phyloP scores from a whole-genome alignment of 2,888 invertebrate genomes.

The Athrips mouffetella region DNA sequence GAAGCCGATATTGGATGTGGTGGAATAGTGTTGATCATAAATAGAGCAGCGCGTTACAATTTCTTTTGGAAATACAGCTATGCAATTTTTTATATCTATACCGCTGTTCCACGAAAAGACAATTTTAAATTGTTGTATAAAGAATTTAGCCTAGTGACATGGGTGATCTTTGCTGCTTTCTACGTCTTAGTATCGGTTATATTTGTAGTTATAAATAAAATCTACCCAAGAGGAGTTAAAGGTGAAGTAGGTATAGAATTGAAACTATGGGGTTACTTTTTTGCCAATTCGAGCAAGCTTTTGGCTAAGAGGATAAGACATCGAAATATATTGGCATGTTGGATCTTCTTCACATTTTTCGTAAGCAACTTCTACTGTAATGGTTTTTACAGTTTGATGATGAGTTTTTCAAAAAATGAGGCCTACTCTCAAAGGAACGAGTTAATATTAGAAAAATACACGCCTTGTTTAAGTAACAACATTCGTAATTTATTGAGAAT shows the following conservation, averaged over 20 bases:
- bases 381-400: slow-evolving; percentile 22
- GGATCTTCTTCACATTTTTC: slow-evolving; percentile 26
- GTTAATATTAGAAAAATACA: background rate
- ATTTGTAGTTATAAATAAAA: background rate
- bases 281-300: slow-evolving; percentile 9
- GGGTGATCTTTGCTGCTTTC: background rate
- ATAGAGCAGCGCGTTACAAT: background rate
- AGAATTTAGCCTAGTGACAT: background rate
- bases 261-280: slow-evolving; percentile 22
- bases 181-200: background rate
- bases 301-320: slow-evolving; percentile 15
- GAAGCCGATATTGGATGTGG: background rate
- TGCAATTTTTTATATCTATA: background rate
- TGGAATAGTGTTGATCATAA: background rate
- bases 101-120: background rate
- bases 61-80: background rate
- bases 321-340: slow-evolving; percentile 18
- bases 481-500: background rate
- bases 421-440: too few species aligned
- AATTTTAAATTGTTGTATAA: background rate
- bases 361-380: slow-evolving; percentile 22
- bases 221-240: background rate
- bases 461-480: slow-evolving; percentile 5
- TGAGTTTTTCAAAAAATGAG: too few species aligned
- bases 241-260: slow-evolving; percentile 5